These are phyloP conservation scores for Microhierax caerulescens DNA, from an alignment of 2,797 vertebrate species.

Conservation along the genomic window DNA sequence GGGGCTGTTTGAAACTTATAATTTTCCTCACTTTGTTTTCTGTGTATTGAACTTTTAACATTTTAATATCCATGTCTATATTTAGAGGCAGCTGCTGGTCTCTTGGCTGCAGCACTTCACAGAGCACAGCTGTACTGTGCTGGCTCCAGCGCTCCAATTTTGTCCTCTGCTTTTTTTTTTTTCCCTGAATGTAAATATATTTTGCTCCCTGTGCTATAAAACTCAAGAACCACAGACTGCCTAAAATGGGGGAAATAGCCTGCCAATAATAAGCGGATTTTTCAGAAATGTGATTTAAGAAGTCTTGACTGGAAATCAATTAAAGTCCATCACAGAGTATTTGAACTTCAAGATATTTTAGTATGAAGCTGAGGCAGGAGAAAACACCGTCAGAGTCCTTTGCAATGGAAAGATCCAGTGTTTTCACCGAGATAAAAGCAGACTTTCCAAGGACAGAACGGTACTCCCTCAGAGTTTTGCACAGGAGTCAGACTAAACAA, in stretches of 20 bases:
- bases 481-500: constrained; percentile 19
- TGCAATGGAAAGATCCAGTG: neutral
- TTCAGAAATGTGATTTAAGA: constrained; percentile 5
- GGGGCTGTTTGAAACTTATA: neutral
- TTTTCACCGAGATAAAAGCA: neutral
- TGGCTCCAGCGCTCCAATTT: neutral
- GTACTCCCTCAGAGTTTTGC: neutral
- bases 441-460: neutral
- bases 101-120: neutral
- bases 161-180: neutral
- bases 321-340: neutral
- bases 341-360: constrained; percentile 7
- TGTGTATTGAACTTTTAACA: neutral
- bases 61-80: neutral
- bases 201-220: neutral
- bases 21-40: constrained; percentile 19
- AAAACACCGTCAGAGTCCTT: neutral
- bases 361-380: neutral
- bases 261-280: neutral
- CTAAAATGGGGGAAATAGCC: neutral
- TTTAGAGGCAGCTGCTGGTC: neutral
- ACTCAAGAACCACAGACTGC: neutral
- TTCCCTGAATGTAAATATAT: neutral
- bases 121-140: neutral
- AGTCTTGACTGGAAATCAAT: constrained; percentile 43